Conservation (phyloP, 2,113 vertebrate genomes). For the Carlito syrichta region DNA sequence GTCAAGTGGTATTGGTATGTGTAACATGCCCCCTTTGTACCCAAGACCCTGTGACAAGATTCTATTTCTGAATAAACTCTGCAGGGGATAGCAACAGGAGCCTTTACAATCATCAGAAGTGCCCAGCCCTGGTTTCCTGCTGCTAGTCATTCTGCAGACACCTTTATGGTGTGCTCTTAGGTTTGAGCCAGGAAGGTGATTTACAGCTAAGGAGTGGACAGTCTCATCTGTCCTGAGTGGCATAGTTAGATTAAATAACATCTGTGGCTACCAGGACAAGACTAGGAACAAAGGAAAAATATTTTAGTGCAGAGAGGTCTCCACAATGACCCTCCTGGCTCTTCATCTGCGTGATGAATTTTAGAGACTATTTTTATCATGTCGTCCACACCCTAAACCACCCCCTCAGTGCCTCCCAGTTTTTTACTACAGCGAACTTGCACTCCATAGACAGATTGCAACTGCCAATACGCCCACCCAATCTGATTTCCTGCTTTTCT, state of each 20-base stretch:
- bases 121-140: background rate
- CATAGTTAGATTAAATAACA: background rate
- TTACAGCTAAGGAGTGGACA: background rate
- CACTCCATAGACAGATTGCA: background rate
- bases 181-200: background rate
- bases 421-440: background rate
- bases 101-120: background rate
- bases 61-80: background rate
- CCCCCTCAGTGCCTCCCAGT: background rate
- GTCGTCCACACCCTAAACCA: background rate
- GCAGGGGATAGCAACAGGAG: background rate
- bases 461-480: background rate
- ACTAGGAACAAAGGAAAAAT: background rate
- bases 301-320: background rate
- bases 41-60: background rate
- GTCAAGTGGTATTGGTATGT: background rate
- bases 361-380: background rate
- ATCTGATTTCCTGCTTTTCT: background rate
- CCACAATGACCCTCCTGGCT: background rate
- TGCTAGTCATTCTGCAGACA: background rate
- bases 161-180: background rate
- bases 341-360: background rate
- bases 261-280: background rate
- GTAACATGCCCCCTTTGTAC: background rate
- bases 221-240: background rate